Conservation (phyloP, 2,113 vertebrate genomes). For the Istiophorus platypterus region DNA sequence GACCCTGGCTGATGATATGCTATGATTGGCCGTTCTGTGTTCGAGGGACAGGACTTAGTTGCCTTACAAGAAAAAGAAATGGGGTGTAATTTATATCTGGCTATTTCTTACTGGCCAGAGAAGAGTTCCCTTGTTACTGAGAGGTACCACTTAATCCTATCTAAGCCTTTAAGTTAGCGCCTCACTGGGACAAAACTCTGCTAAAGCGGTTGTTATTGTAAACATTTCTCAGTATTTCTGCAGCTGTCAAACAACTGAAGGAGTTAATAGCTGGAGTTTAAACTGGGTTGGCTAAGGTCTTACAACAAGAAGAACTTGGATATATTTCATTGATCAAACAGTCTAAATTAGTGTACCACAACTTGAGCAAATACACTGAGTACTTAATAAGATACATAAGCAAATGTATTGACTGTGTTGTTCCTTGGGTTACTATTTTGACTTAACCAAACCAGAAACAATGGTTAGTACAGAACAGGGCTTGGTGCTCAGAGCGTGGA, state of each 20-base stretch:
- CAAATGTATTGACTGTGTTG: too few relatives aligned
- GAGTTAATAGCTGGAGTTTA: background rate
- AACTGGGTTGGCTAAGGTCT: background rate
- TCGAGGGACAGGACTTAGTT: background rate
- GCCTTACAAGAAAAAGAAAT: slow-evolving; percentile 7
- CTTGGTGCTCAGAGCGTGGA: too few relatives aligned
- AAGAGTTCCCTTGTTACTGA: slow-evolving; percentile 5
- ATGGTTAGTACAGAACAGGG: too few relatives aligned
- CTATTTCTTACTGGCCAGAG: background rate
- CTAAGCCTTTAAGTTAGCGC: background rate
- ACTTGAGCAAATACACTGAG: too few relatives aligned
- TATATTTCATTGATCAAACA: background rate
- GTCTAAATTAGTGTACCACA: background rate
- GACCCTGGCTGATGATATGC: too few relatives aligned
- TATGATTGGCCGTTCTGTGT: too few relatives aligned
- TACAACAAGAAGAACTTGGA: too few relatives aligned
- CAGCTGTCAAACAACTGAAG: background rate
- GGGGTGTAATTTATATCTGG: background rate
- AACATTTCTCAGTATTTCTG: background rate
- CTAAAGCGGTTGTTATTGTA: background rate
- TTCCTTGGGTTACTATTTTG: too few relatives aligned
- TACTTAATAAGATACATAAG: too few relatives aligned
- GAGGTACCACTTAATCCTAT: background rate
- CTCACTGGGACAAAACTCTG: background rate
- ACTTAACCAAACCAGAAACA: too few relatives aligned